Base-by-base conservation (phyloP, 92 coral and sea anemone genomes). In the Zoanthus gigantus region DNA sequence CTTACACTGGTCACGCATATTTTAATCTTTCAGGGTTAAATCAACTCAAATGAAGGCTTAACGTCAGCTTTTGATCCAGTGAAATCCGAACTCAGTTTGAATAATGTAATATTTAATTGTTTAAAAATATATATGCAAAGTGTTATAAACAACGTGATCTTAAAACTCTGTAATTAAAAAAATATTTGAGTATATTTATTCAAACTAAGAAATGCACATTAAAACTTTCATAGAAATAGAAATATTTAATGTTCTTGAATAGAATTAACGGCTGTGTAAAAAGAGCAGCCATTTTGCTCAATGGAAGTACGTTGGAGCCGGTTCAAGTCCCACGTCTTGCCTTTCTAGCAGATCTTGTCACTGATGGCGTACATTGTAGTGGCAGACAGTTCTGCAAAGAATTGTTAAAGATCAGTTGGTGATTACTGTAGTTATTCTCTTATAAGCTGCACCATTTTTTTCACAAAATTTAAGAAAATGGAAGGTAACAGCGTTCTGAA, bases 361-460 rank as follows among this genome's bases (percentile, higher is more conserved):
- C 92, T 91, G 77, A 94, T 89, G 52, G 88, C 86, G 86, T 94
- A 94, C 91, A 90, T 86, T 65, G 63, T 88, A 17, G 98, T 94
- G 29, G 95, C 98, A 14, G 98, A 88, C 30, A 93, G 89, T 68
- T 94, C 98, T 94, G 85, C 14, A 73, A 44, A 12, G 30, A 50
- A 8, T 72, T 65, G 8, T 65, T 23, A 65, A 23, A 65, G 71
- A 65, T 53, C 58, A 53, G 58, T 53, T 53, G 58, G 58, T 3
- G 58, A 53, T 7, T 53, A 3, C 10, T 7, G 58, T 53, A 53
- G 58, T 53, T 53, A 53, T 53, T 53, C 58, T 3, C 58, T 53
- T 53, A 53, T 53, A 53, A 37, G 4, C 42, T 4, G 2, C 42
- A 37, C 42, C 42, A 37, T 37, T 37, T 37, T 37, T 37, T 37